Evolutionary conservation across 1,140 invertebrate genomes (phyloP), one percentile per base, ranked within the genome.

Genomic region (Solen grandis): DNA sequence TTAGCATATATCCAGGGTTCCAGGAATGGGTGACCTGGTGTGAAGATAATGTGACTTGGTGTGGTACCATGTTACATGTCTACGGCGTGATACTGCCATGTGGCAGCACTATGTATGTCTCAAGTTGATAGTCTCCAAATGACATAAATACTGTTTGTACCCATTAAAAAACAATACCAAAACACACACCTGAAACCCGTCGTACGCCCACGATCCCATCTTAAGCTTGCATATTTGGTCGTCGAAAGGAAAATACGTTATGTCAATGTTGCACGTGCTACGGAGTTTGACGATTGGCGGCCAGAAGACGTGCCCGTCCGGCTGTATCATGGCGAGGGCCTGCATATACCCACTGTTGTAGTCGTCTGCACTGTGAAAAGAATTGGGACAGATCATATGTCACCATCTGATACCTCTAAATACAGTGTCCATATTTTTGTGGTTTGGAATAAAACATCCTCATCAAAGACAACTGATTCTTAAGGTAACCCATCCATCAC

Each of bases 241-340:
- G 83, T 91, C 90, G 80, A 92, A 90, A 33, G 92, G 89, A 80
- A 90, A 91, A 74, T 90, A 94, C 3, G 93, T 94, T 65, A 94
- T 94, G 85, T 94, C 93, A 85, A 99, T 99, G 93, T 98, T 96
- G 91, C 97, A 99, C 92, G 97, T 98, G 80, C 97, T 92, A 22
- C 87, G 82, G n/a, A 90, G 84, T 81, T 90, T 91, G 55, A 91
- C 90, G 35, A 91, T 91, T 4, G 91, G 91, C 14, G 89, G 89
- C 90, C 90, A 91, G 77, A 91, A 91, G 0, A 91, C 87, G 2
- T 81, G 83, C 0, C 90, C 90, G 22, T 86, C 74, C 38, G 77
- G 13, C 2, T 76, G 74, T 1, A 91, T 88, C 88, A 91, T 90
- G 13, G 89, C 86, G 5, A 91, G 69, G 0, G 68, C 94, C 91